Evolutionary conservation across 1,140 invertebrate species (phyloP).

Genomic region (Diorhabda sublineata): DNA sequence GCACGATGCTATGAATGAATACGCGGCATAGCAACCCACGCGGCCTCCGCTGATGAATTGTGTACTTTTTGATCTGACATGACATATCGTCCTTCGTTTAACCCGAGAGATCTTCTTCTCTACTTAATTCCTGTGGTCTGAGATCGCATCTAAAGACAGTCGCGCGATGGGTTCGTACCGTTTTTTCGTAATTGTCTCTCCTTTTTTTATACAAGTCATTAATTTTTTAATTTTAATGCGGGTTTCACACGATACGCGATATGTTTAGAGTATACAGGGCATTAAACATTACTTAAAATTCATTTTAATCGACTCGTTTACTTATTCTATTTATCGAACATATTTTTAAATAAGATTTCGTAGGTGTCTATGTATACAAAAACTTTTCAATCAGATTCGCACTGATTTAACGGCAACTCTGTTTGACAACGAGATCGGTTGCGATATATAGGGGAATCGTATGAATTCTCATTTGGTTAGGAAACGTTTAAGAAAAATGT

Average conservation of each 20-base stretch:
- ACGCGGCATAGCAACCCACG: constrained; percentile 37
- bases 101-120: constrained; percentile 5
- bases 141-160: constrained; percentile 22
- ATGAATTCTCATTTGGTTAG: too few species aligned
- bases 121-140: constrained; percentile 18
- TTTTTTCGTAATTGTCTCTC: neutral
- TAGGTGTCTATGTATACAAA: neutral
- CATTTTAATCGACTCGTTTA: too few species aligned
- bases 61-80: constrained; percentile 38
- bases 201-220: neutral
- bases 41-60: constrained; percentile 36
- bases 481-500: too few species aligned
- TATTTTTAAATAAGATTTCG: neutral
- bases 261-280: neutral
- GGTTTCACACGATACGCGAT: neutral
- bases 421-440: too few species aligned
- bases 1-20: constrained; percentile 40
- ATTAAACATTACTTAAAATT: too few species aligned
- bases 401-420: too few species aligned
- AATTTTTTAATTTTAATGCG: neutral
- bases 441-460: too few species aligned
- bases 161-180: constrained; percentile 16
- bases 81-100: constrained; percentile 31
- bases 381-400: neutral
- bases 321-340: neutral